phyloP scores from a whole-genome alignment of 2,113 vertebrate genomes.

The Dromaius novaehollandiae region DNA sequence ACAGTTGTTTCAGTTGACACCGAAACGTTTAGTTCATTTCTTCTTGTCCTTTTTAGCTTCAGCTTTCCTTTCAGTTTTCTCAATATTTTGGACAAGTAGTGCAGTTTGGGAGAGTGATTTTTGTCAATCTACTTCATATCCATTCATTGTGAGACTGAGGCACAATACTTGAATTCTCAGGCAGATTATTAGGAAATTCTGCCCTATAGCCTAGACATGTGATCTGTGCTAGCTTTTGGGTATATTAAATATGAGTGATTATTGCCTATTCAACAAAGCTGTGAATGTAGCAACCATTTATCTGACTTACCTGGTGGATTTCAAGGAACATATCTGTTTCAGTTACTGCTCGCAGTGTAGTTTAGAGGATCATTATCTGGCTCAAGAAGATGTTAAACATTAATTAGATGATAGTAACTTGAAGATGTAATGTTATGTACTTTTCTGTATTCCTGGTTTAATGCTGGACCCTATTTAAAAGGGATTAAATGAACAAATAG shows the following conservation, averaged over 20 bases:
- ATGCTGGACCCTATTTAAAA: not conserved
- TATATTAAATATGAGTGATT: not conserved
- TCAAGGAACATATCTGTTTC: not conserved
- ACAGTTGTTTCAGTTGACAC: not conserved
- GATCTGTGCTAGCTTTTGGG: not conserved
- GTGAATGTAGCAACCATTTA: not conserved
- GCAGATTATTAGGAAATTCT: not conserved
- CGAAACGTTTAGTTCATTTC: not conserved
- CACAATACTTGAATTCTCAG: not conserved
- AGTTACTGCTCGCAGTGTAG: not conserved
- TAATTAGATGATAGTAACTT: not conserved
- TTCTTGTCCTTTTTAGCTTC: not conserved
- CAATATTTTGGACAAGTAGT: not conserved
- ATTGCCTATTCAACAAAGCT: not conserved
- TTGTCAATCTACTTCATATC: not conserved
- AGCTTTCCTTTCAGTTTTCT: not conserved
- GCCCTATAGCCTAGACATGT: not conserved
- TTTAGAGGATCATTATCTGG: not conserved
- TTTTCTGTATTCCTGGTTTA: not conserved
- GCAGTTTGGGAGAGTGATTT: not conserved
- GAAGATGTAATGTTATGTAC: not conserved
- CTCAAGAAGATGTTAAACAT: not conserved
- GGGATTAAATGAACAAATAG: not conserved
- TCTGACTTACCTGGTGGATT: not conserved
- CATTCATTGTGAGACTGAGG: not conserved